Conservation (phyloP, 1,140 invertebrate species). For the Leptinotarsa defecta region DNA sequence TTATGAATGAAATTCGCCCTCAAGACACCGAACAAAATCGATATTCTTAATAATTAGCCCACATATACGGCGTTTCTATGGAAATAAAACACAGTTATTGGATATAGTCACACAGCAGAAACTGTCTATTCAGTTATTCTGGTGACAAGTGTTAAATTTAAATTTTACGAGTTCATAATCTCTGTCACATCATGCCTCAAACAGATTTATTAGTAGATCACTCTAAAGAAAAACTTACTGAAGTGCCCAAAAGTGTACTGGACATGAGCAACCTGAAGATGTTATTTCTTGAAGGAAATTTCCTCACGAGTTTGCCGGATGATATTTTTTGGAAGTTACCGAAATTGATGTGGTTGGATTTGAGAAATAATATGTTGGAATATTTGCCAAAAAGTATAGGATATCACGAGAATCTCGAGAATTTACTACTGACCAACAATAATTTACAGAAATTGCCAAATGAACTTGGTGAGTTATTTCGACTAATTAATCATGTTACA, state of each 20-base stretch:
- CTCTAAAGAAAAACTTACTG: conserved; percentile 44
- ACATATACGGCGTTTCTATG: conserved; percentile 5
- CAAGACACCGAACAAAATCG: background rate
- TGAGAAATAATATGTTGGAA: conserved; percentile 53
- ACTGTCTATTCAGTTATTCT: background rate
- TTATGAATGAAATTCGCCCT: background rate
- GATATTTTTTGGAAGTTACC: conserved; percentile 52
- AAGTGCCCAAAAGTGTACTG: conserved; percentile 43
- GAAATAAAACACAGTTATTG: background rate
- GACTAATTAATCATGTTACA: too few species aligned
- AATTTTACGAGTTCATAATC: background rate
- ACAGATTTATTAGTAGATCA: conserved; percentile 48
- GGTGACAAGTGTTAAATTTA: background rate
- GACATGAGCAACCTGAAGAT: conserved; percentile 51
- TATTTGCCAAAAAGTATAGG: conserved; percentile 51
- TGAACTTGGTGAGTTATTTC: conserved; percentile 47
- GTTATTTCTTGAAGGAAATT: conserved; percentile 55
- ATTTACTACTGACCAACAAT: conserved; percentile 53
- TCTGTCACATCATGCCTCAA: conserved; percentile 38
- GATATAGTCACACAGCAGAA: background rate
- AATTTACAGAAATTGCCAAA: conserved; percentile 47
- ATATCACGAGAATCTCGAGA: conserved; percentile 53
- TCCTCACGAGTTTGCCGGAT: conserved; percentile 47
- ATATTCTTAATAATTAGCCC: background rate
- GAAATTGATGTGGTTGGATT: conserved; percentile 54